phyloP scores from a whole-genome alignment of 2,888 invertebrate species.

The Machimus atricapillus region DNA sequence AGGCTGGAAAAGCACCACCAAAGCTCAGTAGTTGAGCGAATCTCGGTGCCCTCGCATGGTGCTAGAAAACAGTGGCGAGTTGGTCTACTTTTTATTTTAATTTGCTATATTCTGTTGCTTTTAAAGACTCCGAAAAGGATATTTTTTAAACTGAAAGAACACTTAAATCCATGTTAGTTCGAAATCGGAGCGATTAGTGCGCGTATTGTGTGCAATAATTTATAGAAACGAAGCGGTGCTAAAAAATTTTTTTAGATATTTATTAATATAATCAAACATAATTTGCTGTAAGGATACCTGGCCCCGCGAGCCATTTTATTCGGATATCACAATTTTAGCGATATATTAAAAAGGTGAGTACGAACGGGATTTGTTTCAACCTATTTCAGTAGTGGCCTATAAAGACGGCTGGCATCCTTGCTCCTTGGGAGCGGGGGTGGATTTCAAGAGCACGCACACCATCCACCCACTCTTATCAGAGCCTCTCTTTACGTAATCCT shows the following conservation, averaged over 20 bases:
- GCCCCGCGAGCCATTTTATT: neutral
- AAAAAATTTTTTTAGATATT: neutral
- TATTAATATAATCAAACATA: neutral
- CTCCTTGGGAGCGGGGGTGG: neutral
- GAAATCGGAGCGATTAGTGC: neutral
- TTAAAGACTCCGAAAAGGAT: neutral
- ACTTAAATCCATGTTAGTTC: neutral
- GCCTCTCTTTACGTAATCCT: neutral
- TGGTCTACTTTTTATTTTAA: conserved; percentile 8
- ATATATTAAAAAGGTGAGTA: conserved; percentile 18
- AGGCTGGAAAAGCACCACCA: conserved; percentile 55
- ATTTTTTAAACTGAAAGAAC: neutral
- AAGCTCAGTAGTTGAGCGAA: conserved; percentile 61
- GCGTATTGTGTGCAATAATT: neutral
- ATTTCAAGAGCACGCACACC: neutral
- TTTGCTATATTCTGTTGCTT: conserved; percentile 3
- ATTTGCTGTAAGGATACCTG: conserved; percentile 6
- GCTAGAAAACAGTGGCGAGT: conserved; percentile 13
- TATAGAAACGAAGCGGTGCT: neutral
- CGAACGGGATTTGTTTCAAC: neutral
- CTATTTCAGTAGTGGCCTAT: neutral
- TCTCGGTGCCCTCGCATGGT: conserved; percentile 61
- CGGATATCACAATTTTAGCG: neutral
- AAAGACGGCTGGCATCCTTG: neutral
- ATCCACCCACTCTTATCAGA: neutral